Base-by-base conservation (phyloP, 1,140 invertebrate genomes). In the Theocolax elegans region DNA sequence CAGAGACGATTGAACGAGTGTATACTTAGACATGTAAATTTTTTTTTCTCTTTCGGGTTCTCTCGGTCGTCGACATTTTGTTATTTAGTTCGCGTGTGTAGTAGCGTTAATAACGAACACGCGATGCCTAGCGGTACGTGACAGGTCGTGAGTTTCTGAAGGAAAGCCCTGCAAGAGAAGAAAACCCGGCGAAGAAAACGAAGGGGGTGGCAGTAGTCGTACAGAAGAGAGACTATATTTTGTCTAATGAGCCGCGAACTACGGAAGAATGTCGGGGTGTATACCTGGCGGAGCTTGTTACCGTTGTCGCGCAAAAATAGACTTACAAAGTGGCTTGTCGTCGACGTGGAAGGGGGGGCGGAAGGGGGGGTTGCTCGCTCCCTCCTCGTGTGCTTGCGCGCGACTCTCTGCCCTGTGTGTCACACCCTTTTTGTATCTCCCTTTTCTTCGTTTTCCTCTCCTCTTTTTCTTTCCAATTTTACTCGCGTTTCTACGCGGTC, bases 211-310 rank as follows among this genome's bases (percentile, higher is more conserved):
- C n/a, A n/a, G n/a, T n/a, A n/a, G n/a, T n/a, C n/a, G n/a, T n/a
- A 44, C 42, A 4, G 3, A 15, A 49, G 46, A 49, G 19, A 49
- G 3, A 4, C 46, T 31, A 31, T 21, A 29, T 58, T 58, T 58
- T 40, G 29, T 58, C 54, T 58, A 58, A 58, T 58, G 54, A 58
- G 54, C 54, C 54, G 54, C 17, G 54, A 54, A 54, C 27, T n/a
- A 27, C 51, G 25, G 27, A 29, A 31, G 25, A 54, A 4, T 12
- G 25, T 31, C 6, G 19, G n/a, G 7, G 23, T 23, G 23, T 51
- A 21, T 51, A 19, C 23, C 13, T 15, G 48, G 13, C 10, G 15
- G 4, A 31, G 46, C 46, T 49, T 49, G 46, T 49, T 49, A 49
- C 19, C 46, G 46, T 21, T 12, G 46, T 21, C 21, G 46, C 46